Evolutionary conservation across 2,888 invertebrate genomes (phyloP), one percentile per base, ranked within the genome.

Genomic region (Villa cingulata): DNA sequence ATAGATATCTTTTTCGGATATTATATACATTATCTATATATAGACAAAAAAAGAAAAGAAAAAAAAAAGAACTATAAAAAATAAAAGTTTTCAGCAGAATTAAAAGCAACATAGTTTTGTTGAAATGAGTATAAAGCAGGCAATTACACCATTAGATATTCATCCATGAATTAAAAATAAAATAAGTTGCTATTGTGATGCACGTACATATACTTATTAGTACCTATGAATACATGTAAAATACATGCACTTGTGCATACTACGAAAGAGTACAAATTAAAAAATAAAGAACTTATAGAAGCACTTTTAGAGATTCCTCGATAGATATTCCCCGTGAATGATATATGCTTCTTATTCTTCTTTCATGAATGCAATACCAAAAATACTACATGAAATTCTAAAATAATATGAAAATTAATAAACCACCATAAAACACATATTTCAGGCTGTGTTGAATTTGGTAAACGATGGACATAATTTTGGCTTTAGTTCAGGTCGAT

Each of bases 81-180:
- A n/a, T n/a, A n/a, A n/a, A n/a, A n/a, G n/a, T n/a, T n/a, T n/a
- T n/a, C n/a, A n/a, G n/a, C n/a, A n/a, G n/a, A n/a, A n/a, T n/a
- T n/a, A n/a, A n/a, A n/a, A n/a, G n/a, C n/a, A n/a, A n/a, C 4
- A 15, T 34, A 9, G 34, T 32, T 12, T 32, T 32, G 29, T 32
- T 32, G 12, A 32, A 12, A 32, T 32, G 29, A 32, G 12, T 12
- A 32, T 32, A 12, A 32, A 32, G 12, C 45, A n/a, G 36, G 40
- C 45, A 44, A 44, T 44, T 44, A 44, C 44, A 23, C 44, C 37
- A 44, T 44, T 44, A 44, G 44, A 37, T n/a, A n/a, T 37, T 37
- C 20, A 20, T 37, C 37, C 27, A 27, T 27, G 27, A 27, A 27
- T 27, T 27, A 37, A 44, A n/a, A n/a, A 44, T 44, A 37, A 44